phyloP scores from a whole-genome alignment of 2,888 invertebrate species.

The Chelonus formosanus region DNA sequence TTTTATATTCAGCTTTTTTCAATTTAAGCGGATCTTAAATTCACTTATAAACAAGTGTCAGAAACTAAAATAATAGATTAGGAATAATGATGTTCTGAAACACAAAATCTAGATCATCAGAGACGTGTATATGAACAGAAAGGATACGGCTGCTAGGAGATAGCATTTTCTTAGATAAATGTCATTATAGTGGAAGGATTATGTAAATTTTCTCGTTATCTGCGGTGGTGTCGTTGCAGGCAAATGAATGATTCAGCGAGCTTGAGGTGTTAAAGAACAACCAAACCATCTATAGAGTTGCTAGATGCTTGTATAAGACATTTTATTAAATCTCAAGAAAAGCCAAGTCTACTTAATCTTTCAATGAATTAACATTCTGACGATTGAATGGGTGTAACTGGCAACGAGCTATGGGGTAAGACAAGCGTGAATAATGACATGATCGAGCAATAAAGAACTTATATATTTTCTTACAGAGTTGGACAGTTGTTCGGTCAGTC shows the following conservation, averaged over 20 bases:
- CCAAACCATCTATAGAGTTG: not conserved
- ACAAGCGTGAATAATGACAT: slow-evolving; percentile 45
- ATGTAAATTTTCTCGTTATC: slow-evolving; percentile 47
- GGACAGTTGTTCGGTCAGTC: not conserved
- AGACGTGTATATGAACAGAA: not conserved
- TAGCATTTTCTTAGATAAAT: slow-evolving; percentile 35
- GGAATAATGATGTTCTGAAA: slow-evolving; percentile 4
- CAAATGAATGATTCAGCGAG: slow-evolving; percentile 11
- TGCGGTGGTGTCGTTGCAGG: slow-evolving; percentile 29
- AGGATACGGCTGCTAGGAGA: not conserved
- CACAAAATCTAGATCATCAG: slow-evolving; percentile 2
- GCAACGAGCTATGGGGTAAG: slow-evolving; percentile 16
- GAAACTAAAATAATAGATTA: not conserved
- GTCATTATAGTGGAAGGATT: slow-evolving; percentile 44
- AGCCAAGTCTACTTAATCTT: not conserved
- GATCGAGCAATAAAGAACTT: slow-evolving; percentile 48
- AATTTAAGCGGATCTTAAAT: no score
- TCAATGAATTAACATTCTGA: slow-evolving; percentile 2
- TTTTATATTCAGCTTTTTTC: no score
- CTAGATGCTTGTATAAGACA: slow-evolving; percentile 5
- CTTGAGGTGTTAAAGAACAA: slow-evolving; percentile 3
- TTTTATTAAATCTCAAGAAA: slow-evolving; percentile 8
- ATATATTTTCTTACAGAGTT: slow-evolving; percentile 9
- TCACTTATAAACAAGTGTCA: no score
- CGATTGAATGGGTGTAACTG: slow-evolving; percentile 21